Conservation (phyloP, 2,797 vertebrate species). For the Enteromius radiatus region DNA sequence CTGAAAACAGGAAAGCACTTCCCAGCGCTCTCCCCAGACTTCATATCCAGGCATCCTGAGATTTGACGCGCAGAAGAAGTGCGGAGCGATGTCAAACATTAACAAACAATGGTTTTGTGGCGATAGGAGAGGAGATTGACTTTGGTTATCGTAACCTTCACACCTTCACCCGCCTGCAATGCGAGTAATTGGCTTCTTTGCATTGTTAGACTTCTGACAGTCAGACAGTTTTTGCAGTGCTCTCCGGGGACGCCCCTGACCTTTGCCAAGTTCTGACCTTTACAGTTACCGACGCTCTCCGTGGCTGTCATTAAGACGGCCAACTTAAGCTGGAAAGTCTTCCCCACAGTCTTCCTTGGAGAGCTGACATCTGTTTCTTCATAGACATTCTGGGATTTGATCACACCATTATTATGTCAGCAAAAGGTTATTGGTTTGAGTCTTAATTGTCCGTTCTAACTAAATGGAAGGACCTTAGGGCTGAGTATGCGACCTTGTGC, state of each 20-base stretch:
- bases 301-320: constrained; percentile 19
- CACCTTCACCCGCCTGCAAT: constrained; percentile 40
- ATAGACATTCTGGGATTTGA: constrained; percentile 39
- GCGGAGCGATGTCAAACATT: constrained; percentile 55
- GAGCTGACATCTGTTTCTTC: constrained; percentile 50
- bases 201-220: constrained; percentile 25
- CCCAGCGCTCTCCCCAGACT: constrained; percentile 60
- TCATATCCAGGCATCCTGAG: constrained; percentile 55
- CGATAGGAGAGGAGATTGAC: constrained; percentile 46
- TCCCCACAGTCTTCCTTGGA: constrained; percentile 28
- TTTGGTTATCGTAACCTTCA: constrained; percentile 51
- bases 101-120: constrained; percentile 53
- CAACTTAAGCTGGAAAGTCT: constrained; percentile 21
- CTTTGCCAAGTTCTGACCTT: constrained; percentile 44
- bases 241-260: constrained; percentile 30
- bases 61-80: constrained; percentile 41
- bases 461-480: constrained; percentile 37
- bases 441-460: constrained; percentile 46
- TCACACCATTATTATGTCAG: constrained; percentile 46
- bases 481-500: constrained; percentile 35
- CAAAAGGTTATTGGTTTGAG: constrained; percentile 38
- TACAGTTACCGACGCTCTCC: neutral
- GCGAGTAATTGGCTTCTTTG: constrained; percentile 35
- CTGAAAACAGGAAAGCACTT: constrained; percentile 66
- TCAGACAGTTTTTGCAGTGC: constrained; percentile 1